phyloP scores from a whole-genome alignment of 2,797 vertebrate species.

The Hippopotamyrus pictus region DNA sequence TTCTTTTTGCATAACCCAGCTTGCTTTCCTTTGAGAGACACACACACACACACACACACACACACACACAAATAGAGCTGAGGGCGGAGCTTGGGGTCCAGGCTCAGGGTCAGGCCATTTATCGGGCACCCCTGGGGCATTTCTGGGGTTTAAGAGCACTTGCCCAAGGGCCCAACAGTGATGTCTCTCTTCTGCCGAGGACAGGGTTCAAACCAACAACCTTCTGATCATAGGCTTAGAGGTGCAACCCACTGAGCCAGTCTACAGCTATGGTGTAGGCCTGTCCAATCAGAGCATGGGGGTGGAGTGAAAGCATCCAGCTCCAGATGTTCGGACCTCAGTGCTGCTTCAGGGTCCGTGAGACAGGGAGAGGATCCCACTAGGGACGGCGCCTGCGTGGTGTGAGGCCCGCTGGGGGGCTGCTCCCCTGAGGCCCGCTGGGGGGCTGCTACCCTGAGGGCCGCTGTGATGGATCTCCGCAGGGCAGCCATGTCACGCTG shows the following conservation, averaged over 20 bases:
- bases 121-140: background rate
- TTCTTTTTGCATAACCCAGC: background rate
- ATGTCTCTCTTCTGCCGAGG: background rate
- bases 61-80: background rate
- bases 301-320: background rate
- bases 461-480: background rate
- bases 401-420: background rate
- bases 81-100: background rate
- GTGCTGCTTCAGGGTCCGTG: background rate
- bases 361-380: background rate
- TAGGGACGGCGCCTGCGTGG: background rate
- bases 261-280: background rate
- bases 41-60: no score
- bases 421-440: background rate
- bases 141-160: background rate
- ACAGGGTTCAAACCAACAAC: background rate
- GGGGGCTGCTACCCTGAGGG: slow-evolving; percentile 13
- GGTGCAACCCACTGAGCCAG: background rate
- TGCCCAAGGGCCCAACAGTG: background rate
- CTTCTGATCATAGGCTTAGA: background rate
- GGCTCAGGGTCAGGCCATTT: background rate
- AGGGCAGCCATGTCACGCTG: slow-evolving; percentile 39
- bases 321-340: background rate
- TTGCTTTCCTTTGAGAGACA: background rate
- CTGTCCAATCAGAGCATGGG: background rate